phyloP scores from a whole-genome alignment of 2,797 vertebrate species.

The Chaunax sp. region DNA sequence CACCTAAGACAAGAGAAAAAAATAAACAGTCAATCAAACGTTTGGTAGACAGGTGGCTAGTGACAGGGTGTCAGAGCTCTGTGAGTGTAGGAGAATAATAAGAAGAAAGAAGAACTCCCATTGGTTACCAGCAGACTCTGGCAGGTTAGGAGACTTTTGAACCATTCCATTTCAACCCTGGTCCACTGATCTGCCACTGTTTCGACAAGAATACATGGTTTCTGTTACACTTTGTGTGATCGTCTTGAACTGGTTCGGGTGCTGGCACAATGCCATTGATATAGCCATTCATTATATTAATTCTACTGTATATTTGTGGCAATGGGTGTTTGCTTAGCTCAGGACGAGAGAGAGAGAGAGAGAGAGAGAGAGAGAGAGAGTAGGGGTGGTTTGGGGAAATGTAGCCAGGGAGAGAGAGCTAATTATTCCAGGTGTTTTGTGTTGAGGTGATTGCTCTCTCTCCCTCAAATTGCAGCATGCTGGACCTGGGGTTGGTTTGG shows the following conservation, averaged over 20 bases:
- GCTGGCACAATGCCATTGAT: not conserved
- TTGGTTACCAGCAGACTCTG: slow-evolving; percentile 39
- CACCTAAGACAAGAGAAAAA: slow-evolving; percentile 14
- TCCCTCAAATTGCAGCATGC: too few relatives aligned
- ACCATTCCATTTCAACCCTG: slow-evolving; percentile 34
- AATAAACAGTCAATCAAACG: slow-evolving; percentile 49
- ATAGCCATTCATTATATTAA: too few relatives aligned
- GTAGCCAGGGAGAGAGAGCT: too few relatives aligned
- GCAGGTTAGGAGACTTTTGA: slow-evolving; percentile 55
- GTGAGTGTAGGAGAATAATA: slow-evolving; percentile 65
- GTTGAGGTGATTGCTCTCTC: too few relatives aligned
- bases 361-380: too few relatives aligned
- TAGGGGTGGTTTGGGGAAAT: too few relatives aligned
- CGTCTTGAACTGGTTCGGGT: slow-evolving; percentile 1
- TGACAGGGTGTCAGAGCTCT: slow-evolving; percentile 61
- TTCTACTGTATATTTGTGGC: too few relatives aligned
- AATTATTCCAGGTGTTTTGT: too few relatives aligned
- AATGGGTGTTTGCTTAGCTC: too few relatives aligned
- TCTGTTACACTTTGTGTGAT: not conserved
- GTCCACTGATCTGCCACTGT: slow-evolving; percentile 42
- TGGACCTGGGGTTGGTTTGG: too few relatives aligned
- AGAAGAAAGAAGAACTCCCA: slow-evolving; percentile 49
- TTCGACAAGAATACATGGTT: too few relatives aligned
- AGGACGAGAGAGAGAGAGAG: too few relatives aligned
- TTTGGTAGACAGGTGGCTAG: slow-evolving; percentile 31